phyloP scores from a whole-genome alignment of 1,140 invertebrate species.

The Drosophila arawakana region DNA sequence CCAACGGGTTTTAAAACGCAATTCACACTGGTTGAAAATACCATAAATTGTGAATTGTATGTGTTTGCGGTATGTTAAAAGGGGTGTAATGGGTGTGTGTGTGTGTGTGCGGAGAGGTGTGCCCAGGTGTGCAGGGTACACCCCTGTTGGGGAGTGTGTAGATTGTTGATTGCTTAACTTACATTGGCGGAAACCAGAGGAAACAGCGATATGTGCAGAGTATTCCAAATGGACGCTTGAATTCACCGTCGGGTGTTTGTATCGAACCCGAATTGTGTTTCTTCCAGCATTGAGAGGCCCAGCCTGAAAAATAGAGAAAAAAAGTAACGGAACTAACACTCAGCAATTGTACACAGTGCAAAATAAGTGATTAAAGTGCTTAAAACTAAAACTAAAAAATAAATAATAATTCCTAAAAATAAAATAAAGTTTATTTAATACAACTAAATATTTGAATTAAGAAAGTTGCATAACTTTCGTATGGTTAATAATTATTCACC shows the following conservation, averaged over 20 bases:
- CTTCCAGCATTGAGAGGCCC: constrained; percentile 81
- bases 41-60: constrained; percentile 70
- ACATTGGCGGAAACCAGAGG: constrained; percentile 83
- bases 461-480: no score
- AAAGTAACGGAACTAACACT: no score
- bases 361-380: background rate
- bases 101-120: background rate
- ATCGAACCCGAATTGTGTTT: constrained; percentile 82
- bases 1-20: constrained; percentile 72
- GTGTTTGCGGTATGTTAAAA: constrained; percentile 6
- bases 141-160: constrained; percentile 6
- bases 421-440: no score
- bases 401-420: no score
- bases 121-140: constrained; percentile 4
- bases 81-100: background rate
- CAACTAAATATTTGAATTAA: no score
- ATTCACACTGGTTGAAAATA: constrained; percentile 70
- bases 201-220: constrained; percentile 83
- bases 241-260: constrained; percentile 81
- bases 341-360: background rate
- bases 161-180: constrained; percentile 69
- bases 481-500: no score
- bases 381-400: no score
- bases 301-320: constrained; percentile 51
- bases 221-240: constrained; percentile 82